Evolutionary conservation across 2,888 invertebrate genomes (phyloP).

Genomic region (Eristalis intricaria): DNA sequence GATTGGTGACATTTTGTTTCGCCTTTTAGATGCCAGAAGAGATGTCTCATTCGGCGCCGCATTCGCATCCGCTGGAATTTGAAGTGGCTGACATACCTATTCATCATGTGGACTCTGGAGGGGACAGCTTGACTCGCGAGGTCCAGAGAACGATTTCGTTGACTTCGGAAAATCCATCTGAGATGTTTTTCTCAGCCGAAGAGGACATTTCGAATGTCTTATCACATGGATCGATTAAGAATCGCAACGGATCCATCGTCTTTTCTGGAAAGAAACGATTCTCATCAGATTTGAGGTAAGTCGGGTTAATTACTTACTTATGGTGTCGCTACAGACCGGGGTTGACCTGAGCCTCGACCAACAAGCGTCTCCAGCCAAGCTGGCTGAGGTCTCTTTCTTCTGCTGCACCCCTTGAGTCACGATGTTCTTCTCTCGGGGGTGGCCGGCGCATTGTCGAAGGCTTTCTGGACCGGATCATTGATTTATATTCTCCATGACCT

Average conservation of each 20-base stretch:
- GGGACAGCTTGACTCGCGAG: constrained; percentile 79
- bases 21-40: constrained; percentile 79
- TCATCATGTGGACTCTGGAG: constrained; percentile 74
- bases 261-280: constrained; percentile 80
- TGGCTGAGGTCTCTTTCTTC: too few species aligned
- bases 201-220: constrained; percentile 86
- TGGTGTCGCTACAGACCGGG: too few species aligned
- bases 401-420: too few species aligned
- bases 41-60: constrained; percentile 81
- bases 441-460: too few species aligned
- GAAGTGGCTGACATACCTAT: constrained; percentile 80
- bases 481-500: too few species aligned
- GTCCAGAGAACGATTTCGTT: constrained; percentile 91
- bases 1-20: background rate
- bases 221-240: constrained; percentile 79
- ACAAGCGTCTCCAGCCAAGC: too few species aligned
- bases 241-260: constrained; percentile 79
- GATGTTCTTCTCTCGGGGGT: too few species aligned
- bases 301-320: background rate
- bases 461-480: too few species aligned
- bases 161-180: constrained; percentile 94
- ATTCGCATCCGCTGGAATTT: constrained; percentile 80
- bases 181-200: constrained; percentile 96
- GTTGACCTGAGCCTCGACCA: too few species aligned
- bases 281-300: constrained; percentile 80